These are phyloP conservation scores for Sepiola atlantica DNA, from an alignment of 2,888 invertebrate genomes.

Conservation along the genomic window DNA sequence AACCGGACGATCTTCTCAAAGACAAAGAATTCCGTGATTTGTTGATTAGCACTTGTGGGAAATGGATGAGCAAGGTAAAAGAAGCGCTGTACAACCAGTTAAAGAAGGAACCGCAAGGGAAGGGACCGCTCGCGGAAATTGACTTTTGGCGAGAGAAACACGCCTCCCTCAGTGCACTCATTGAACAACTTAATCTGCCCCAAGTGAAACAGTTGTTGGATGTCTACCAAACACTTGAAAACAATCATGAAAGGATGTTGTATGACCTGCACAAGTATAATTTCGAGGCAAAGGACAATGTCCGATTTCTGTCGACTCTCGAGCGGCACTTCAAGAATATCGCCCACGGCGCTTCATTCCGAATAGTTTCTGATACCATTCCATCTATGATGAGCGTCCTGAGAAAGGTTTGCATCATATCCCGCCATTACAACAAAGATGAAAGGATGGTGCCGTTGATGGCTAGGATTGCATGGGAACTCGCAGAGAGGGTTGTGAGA, in stretches of 20 bases:
- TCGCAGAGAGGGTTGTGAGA: slow-evolving; percentile 84
- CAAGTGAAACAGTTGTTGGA: slow-evolving; percentile 80
- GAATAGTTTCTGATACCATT: slow-evolving; percentile 83
- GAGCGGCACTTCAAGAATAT: slow-evolving; percentile 85
- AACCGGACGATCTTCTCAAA: slow-evolving; percentile 72
- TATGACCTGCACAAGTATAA: slow-evolving; percentile 81
- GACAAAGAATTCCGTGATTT: slow-evolving; percentile 72
- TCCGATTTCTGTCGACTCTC: slow-evolving; percentile 84
- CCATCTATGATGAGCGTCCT: slow-evolving; percentile 88
- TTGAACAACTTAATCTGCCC: slow-evolving; percentile 87
- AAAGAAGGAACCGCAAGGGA: slow-evolving; percentile 77
- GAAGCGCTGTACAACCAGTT: slow-evolving; percentile 70
- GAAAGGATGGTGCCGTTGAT: slow-evolving; percentile 90
- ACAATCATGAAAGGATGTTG: slow-evolving; percentile 80
- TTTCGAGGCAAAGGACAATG: slow-evolving; percentile 85
- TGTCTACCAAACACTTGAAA: slow-evolving; percentile 78
- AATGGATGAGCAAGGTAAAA: slow-evolving; percentile 78
- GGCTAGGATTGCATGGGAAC: slow-evolving; percentile 87
- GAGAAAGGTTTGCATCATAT: slow-evolving; percentile 93
- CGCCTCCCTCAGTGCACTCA: slow-evolving; percentile 83
- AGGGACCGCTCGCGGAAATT: slow-evolving; percentile 89
- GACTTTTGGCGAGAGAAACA: slow-evolving; percentile 90
- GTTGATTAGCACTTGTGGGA: slow-evolving; percentile 77
- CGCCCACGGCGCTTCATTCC: slow-evolving; percentile 82
- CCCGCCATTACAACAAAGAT: slow-evolving; percentile 87